Percentiles rank a stretch among this genome's conserved stretches.
Evolutionary conservation across 30 jellyfish, hydroid and myxozoan genomes (phyloP).

Genomic region (Aurelia sp.): DNA sequence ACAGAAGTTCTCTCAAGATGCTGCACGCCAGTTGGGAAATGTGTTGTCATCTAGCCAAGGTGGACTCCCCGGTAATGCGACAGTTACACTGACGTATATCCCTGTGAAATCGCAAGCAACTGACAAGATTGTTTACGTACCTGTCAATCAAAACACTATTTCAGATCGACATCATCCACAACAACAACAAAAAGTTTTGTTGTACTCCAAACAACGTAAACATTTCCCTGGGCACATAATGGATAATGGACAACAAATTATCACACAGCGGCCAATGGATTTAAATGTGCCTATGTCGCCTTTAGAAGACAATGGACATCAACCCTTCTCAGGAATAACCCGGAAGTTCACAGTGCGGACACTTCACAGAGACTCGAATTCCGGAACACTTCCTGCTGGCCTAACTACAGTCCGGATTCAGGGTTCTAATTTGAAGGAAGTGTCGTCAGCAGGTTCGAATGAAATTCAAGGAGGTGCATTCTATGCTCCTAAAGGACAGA

Average conservation of each 20-base stretch:
- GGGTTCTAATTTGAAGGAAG: constrained; percentile 59
- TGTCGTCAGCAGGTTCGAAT: not conserved
- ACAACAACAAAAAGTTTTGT: constrained; percentile 45
- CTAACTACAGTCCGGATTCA: constrained; percentile 90
- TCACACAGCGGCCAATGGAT: not conserved
- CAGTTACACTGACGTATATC: constrained; percentile 84
- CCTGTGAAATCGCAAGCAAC: constrained; percentile 85
- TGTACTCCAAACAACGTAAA: constrained; percentile 53
- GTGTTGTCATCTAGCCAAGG: not conserved
- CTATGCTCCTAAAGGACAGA: constrained; percentile 7
- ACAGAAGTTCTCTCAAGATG: constrained; percentile 8
- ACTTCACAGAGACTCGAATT: constrained; percentile 46
- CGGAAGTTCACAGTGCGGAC: constrained; percentile 71
- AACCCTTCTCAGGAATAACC: constrained; percentile 60
- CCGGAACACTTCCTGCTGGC: constrained; percentile 48
- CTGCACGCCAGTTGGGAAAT: constrained; percentile 16
- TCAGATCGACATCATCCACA: constrained; percentile 37
- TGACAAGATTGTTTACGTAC: constrained; percentile 88
- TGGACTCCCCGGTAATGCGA: constrained; percentile 40
- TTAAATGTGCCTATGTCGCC: constrained; percentile 18
- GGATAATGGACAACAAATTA: constrained; percentile 14
- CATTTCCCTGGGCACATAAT: constrained; percentile 34
- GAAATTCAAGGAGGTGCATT: constrained; percentile 16
- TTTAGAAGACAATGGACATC: constrained; percentile 28
- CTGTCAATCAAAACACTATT: constrained; percentile 46